These are phyloP conservation scores for Drosophila conformis DNA, from an alignment of 2,888 invertebrate genomes.

Conservation along the genomic window DNA sequence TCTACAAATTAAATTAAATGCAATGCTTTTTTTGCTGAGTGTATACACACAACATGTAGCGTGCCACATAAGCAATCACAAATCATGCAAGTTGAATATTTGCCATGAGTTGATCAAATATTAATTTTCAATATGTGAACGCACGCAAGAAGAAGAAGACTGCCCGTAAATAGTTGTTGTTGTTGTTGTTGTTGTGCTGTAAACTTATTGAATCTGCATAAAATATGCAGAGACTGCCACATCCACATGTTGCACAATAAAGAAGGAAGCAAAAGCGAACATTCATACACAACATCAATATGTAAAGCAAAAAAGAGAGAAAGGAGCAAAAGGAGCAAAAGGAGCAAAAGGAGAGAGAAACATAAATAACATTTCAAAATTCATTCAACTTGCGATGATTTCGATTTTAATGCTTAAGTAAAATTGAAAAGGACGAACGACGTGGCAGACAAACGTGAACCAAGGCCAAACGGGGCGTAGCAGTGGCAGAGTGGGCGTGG, in stretches of 20 bases:
- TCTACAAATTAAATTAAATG: no score
- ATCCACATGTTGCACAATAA: conserved; percentile 45
- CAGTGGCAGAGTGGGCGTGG: not conserved
- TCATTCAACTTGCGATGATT: conserved; percentile 56
- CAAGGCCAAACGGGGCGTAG: not conserved
- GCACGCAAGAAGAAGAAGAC: conserved; percentile 21
- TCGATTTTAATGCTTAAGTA: conserved; percentile 55
- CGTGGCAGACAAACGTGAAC: conserved; percentile 1
- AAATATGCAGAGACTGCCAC: conserved; percentile 48
- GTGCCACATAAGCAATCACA: conserved; percentile 21
- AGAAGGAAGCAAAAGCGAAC: not conserved
- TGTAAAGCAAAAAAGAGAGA: not conserved
- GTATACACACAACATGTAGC: conserved; percentile 22
- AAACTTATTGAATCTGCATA: conserved; percentile 70
- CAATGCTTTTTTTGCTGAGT: not conserved
- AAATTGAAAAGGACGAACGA: conserved; percentile 38
- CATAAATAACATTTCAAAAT: conserved; percentile 60
- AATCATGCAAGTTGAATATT: conserved; percentile 42
- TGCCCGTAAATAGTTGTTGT: conserved; percentile 19
- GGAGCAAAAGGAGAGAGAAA: conserved; percentile 35
- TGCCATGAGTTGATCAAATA: conserved; percentile 62
- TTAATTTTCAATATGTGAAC: conserved; percentile 67
- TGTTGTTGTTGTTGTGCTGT: conserved; percentile 37
- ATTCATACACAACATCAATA: not conserved
- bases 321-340: not conserved